phyloP scores from a whole-genome alignment of 1,140 invertebrate species.

The Zaprionus africanus region DNA sequence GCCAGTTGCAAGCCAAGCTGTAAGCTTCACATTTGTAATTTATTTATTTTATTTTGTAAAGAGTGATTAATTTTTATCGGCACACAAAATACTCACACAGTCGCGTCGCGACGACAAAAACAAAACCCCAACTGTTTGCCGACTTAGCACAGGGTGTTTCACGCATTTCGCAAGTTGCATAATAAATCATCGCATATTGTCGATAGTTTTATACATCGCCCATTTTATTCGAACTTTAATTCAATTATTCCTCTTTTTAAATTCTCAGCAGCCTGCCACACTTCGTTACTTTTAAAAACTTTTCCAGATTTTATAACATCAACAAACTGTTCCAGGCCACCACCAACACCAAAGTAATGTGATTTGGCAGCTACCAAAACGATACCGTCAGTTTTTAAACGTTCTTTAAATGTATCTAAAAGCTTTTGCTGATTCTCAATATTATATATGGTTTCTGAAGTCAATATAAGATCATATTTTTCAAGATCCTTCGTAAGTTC shows the following conservation, averaged over 20 bases:
- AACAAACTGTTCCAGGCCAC: conserved; percentile 90
- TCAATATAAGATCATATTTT: conserved; percentile 93
- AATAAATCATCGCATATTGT: conserved; percentile 11
- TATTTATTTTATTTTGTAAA: conserved; percentile 1
- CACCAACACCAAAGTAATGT: conserved; percentile 96
- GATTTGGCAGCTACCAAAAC: conserved; percentile 92
- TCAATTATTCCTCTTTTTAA: conserved; percentile 86
- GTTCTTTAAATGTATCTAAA: conserved; percentile 88
- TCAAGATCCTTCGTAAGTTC: conserved; percentile 84
- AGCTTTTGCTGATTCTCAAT: conserved; percentile 91
- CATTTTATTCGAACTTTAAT: conserved; percentile 81
- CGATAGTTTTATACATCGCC: conserved; percentile 4
- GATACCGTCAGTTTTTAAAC: conserved; percentile 88
- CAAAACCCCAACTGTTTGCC: conserved; percentile 32
- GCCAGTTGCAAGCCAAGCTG: conserved; percentile 1
- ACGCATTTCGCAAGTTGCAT: not conserved
- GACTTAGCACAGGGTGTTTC: conserved; percentile 36
- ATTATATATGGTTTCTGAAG: conserved; percentile 97
- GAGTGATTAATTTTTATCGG: conserved; percentile 16
- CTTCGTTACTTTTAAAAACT: conserved; percentile 85
- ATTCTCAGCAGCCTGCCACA: conserved; percentile 87
- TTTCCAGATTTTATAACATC: conserved; percentile 86
- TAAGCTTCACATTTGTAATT: conserved; percentile 3
- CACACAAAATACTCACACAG: conserved; percentile 31
- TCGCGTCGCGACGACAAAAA: conserved; percentile 39